A percentile compares a stretch with the other conserved stretches of the same genome.
phyloP scores from a whole-genome alignment of 2,797 vertebrate species.

The Mormyrus proboscirostris region DNA sequence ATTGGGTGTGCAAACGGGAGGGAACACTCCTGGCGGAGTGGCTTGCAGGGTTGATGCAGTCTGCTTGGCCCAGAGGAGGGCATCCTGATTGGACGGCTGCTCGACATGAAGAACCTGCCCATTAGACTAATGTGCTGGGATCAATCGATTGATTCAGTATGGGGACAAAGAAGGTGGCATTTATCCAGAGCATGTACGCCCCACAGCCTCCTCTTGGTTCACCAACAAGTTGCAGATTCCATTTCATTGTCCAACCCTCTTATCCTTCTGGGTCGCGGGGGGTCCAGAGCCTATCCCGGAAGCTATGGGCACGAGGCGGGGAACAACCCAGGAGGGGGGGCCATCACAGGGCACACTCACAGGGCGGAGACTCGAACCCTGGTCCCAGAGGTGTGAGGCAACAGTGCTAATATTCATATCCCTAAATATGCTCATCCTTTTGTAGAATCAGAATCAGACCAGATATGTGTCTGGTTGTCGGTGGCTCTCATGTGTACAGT shows the following conservation, averaged over 20 bases:
- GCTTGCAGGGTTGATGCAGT: constrained; percentile 52
- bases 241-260: too few relatives aligned
- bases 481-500: not conserved
- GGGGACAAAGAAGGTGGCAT: not conserved
- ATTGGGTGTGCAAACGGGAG: constrained; percentile 18
- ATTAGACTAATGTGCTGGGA: constrained; percentile 63
- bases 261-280: too few relatives aligned
- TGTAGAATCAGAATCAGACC: not conserved
- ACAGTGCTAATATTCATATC: not conserved
- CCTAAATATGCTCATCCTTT: not conserved
- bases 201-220: not conserved
- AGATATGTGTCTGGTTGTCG: not conserved
- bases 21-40: constrained; percentile 38
- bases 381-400: too few relatives aligned
- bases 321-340: too few relatives aligned
- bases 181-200: not conserved
- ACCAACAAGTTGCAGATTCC: not conserved
- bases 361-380: too few relatives aligned
- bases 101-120: constrained; percentile 68
- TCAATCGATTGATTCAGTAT: constrained; percentile 41
- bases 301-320: too few relatives aligned
- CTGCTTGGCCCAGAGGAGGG: constrained; percentile 45
- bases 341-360: too few relatives aligned
- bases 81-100: constrained; percentile 63
- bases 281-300: too few relatives aligned